A percentile compares a stretch with the other conserved stretches of the same genome.
phyloP scores from a whole-genome alignment of 2,888 invertebrate species.

The Blastobasis lacticolella region DNA sequence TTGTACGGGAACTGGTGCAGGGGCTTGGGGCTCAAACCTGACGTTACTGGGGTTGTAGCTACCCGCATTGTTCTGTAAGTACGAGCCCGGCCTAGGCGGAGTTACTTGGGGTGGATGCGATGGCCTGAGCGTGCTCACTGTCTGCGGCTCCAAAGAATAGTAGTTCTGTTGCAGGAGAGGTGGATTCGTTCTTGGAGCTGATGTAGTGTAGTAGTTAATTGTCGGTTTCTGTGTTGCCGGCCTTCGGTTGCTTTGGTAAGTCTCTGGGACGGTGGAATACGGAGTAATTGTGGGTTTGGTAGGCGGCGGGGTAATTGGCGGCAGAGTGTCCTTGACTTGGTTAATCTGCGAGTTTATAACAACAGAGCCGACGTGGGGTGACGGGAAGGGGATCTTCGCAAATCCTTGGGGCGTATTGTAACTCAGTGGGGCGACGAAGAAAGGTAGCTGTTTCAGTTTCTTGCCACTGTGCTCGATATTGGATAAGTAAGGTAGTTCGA shows the following conservation, averaged over 20 bases:
- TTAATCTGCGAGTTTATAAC: slow-evolving; percentile 77
- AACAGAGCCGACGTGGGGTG: slow-evolving; percentile 90
- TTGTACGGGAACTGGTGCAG: slow-evolving; percentile 23
- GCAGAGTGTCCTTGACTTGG: slow-evolving; percentile 31
- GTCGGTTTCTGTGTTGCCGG: slow-evolving; percentile 54
- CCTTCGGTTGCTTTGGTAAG: slow-evolving; percentile 31
- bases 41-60: slow-evolving; percentile 36
- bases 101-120: slow-evolving; percentile 21
- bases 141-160: slow-evolving; percentile 57
- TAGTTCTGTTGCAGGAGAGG: slow-evolving; percentile 42
- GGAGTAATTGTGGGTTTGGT: slow-evolving; percentile 24
- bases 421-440: slow-evolving; percentile 89
- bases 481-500: slow-evolving; percentile 88
- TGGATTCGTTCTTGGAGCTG: slow-evolving; percentile 42
- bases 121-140: slow-evolving; percentile 2
- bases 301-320: slow-evolving; percentile 18
- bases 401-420: slow-evolving; percentile 89
- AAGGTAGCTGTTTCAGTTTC: slow-evolving; percentile 83
- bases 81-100: slow-evolving; percentile 42
- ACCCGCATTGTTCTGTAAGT: slow-evolving; percentile 39
- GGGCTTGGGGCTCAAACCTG: slow-evolving; percentile 29
- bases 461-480: slow-evolving; percentile 81
- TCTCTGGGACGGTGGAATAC: slow-evolving; percentile 26
- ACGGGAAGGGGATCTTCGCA: slow-evolving; percentile 88
- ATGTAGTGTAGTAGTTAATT: slow-evolving; percentile 57